Evolutionary conservation across 2,888 invertebrate genomes (phyloP).

Genomic region (Hydrotaea cyrtoneurina): DNA sequence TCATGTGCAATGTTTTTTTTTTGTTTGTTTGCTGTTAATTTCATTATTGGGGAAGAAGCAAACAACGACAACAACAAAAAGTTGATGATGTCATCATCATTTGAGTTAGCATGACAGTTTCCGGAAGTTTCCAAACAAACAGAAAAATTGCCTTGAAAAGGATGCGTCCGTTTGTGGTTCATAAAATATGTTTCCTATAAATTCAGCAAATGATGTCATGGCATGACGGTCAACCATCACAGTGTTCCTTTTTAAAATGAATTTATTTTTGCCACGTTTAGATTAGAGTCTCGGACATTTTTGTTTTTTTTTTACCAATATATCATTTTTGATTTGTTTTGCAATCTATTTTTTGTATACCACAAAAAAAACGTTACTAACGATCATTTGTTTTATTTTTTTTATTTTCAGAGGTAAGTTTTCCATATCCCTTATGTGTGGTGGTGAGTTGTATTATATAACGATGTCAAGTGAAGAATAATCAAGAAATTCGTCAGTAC

Average conservation of each 20-base stretch:
- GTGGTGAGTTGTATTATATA: neutral
- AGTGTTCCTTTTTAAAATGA: neutral
- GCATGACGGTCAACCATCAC: neutral
- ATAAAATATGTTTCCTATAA: neutral
- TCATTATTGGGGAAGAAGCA: neutral
- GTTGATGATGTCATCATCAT: slow-evolving; percentile 7
- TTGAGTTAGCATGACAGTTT: neutral
- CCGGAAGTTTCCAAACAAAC: neutral
- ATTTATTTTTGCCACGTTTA: neutral
- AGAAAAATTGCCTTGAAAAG: neutral
- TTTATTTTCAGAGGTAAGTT: slow-evolving; percentile 29
- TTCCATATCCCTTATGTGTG: neutral
- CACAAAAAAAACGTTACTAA: neutral
- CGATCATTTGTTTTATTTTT: slow-evolving; percentile 5
- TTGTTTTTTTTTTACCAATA: neutral
- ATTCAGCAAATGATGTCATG: neutral
- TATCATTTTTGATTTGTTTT: no score
- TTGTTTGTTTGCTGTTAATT: neutral
- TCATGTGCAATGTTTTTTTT: slow-evolving; percentile 5
- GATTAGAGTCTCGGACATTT: neutral
- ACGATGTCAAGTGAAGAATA: no score
- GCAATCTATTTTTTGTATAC: neutral
- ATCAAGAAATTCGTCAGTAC: no score
- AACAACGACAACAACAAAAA: no score
- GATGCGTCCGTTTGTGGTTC: neutral